phyloP scores from a whole-genome alignment of 2,888 invertebrate species.

The Lypha dubia region DNA sequence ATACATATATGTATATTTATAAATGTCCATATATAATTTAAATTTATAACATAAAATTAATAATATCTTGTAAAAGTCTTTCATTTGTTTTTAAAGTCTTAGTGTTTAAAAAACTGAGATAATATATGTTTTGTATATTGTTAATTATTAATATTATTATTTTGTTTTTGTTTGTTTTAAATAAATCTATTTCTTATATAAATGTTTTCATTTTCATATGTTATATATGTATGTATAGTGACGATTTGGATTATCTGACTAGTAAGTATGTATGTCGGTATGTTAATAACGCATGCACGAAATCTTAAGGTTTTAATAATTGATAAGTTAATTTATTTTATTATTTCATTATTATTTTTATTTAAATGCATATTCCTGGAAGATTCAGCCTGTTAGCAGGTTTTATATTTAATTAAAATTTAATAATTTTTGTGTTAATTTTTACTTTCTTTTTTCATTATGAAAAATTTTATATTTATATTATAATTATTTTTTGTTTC shows the following conservation, averaged over 20 bases:
- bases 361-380: conserved; percentile 67
- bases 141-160: no score
- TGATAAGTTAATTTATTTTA: conserved; percentile 35
- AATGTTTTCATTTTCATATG: conserved; percentile 28
- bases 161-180: conserved; percentile 1
- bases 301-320: conserved; percentile 57
- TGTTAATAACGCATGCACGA: conserved; percentile 58
- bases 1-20: background rate
- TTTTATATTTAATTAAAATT: conserved; percentile 44
- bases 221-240: background rate
- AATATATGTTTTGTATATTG: conserved; percentile 21
- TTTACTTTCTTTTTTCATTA: conserved; percentile 2
- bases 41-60: conserved; percentile 20
- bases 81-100: conserved; percentile 59
- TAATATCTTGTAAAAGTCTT: conserved; percentile 52
- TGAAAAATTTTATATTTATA: conserved; percentile 21
- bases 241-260: conserved; percentile 62
- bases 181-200: conserved; percentile 31
- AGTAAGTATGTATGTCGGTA: conserved; percentile 61
- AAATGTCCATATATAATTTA: background rate
- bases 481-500: background rate
- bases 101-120: conserved; percentile 46
- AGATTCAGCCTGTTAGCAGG: conserved; percentile 57
- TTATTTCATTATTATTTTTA: conserved; percentile 30
- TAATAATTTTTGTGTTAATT: conserved; percentile 6